Conservation (phyloP, 2,797 vertebrate genomes). For the Amniataba percoides region DNA sequence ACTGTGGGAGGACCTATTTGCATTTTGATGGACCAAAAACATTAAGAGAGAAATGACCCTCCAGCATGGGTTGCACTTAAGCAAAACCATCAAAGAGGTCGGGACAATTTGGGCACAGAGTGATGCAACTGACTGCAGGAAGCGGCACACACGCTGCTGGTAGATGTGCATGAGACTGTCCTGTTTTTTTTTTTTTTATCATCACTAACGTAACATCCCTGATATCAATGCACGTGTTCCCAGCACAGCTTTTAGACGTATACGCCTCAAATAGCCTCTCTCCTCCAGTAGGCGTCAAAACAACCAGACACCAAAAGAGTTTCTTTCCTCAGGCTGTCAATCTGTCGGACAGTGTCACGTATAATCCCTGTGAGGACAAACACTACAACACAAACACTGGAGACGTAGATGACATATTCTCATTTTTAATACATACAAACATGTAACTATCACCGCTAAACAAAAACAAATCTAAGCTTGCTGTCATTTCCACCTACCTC, state of each 20-base stretch:
- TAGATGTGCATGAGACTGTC: background rate
- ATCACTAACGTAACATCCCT: no score
- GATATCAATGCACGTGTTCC: background rate
- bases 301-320: no score
- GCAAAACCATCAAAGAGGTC: constrained; percentile 24
- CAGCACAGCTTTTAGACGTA: background rate
- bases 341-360: no score
- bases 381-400: no score
- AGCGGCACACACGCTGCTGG: background rate
- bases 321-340: no score
- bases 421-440: no score
- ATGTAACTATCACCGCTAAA: no score
- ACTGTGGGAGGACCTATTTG: background rate
- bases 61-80: constrained; percentile 41
- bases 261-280: background rate
- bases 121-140: constrained; percentile 45
- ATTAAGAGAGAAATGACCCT: constrained; percentile 7
- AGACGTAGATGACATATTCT: no score
- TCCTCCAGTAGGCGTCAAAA: no score
- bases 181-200: background rate
- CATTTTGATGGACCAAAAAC: background rate
- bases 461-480: no score
- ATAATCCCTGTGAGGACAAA: no score
- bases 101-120: constrained; percentile 4
- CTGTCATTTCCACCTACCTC: no score